phyloP scores from a whole-genome alignment of 2,113 vertebrate species.

The Phaethon lepturus region DNA sequence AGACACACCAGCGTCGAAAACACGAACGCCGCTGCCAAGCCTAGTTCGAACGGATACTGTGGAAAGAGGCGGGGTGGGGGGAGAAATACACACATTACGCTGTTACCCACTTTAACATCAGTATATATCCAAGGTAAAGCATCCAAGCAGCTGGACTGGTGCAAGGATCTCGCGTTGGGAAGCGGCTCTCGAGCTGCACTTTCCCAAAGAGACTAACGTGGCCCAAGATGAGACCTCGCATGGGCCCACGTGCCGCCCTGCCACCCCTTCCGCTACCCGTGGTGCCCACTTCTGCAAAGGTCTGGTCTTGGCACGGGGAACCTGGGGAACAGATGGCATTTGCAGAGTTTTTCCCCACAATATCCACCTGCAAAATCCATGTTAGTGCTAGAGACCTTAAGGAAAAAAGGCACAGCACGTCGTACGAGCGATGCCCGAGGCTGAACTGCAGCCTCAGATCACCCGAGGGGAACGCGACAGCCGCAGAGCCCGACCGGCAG shows the following conservation, averaged over 20 bases:
- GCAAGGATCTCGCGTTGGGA: background rate
- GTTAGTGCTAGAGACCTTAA: background rate
- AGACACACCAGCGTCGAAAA: conserved; percentile 90
- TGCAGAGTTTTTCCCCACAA: background rate
- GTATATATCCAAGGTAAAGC: background rate
- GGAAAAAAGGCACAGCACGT: background rate
- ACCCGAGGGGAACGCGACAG: background rate
- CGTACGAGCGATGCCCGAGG: background rate
- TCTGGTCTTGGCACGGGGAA: background rate
- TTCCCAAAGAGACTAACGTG: background rate
- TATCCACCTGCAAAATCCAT: background rate
- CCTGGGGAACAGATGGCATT: background rate
- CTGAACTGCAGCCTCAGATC: background rate
- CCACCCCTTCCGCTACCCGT: rapidly evolving
- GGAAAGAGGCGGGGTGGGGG: background rate
- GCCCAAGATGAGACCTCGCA: rapidly evolving
- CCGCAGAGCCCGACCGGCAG: background rate
- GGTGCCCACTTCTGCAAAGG: background rate
- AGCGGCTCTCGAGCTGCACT: background rate
- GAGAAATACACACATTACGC: background rate
- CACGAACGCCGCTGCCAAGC: conserved; percentile 80
- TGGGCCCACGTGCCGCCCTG: rapidly evolving
- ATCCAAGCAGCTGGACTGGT: background rate
- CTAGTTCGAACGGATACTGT: conserved; percentile 88
- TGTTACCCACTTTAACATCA: too few species aligned